Base-by-base conservation (phyloP, 2,888 invertebrate species). In the Ornithoptera priamus region DNA sequence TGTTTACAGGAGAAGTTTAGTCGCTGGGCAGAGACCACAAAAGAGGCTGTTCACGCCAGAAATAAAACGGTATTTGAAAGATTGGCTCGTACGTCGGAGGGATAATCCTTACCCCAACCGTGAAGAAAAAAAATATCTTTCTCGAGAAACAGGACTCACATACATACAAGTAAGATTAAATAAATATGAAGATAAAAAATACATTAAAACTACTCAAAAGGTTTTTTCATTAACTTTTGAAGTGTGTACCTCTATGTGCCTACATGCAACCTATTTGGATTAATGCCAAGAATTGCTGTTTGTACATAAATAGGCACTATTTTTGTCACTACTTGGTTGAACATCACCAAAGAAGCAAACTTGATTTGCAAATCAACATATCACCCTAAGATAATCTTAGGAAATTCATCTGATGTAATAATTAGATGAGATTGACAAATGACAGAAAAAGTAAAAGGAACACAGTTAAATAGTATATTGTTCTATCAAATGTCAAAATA, bases 81-180 rank as follows among this genome's bases (percentile, higher is more conserved):
- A 96, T 79, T 96, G 96, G 96, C 90, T 96, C 18, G 94, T 96
- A 20, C 90, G 96, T 60, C 92, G 96, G 76, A 93, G 96, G 82
- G 96, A 96, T 74, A 96, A 96, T 84, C 96, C 96, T 0, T 96
- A 96, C 85, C 96, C 96, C 1, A 96, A 95, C 80, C 90, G 96
- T 72, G 96, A 96, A 76, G 96, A 96, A 84, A 96, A 96, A 81
- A 96, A 96, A 86, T 92, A 93, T 65, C 86, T 96, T 70, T 95
- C 96, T 1, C 87, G 94, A 30, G 95, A 96, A 86, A 96, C 96
- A 20, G 96, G 96, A 61, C 92, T 96, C 36, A 96, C 96, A 24
- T 96, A 96, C 78, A 95, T 96, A 77, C 96, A 96, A 93, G 96
- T 96, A 86, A 93, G 86, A 67, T 50, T 59, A 70, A 60, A 56